Evolutionary conservation across 2,888 invertebrate species (phyloP), one percentile per base, ranked within the genome.

Genomic region (Carabus problematicus): DNA sequence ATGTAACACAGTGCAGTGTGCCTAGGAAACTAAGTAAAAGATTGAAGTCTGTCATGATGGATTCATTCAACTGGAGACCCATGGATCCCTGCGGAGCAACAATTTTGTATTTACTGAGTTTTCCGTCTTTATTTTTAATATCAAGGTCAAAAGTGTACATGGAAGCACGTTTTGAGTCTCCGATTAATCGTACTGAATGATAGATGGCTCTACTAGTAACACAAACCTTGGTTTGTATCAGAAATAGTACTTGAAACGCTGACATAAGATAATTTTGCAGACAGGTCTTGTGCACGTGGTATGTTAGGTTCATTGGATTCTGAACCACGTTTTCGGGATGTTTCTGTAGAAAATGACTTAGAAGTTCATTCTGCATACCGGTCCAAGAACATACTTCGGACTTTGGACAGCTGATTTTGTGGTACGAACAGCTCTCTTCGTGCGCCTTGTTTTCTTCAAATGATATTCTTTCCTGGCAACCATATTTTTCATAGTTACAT

Each of bases 401-500:
- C 14, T 16, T 49, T 49, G 14, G 49, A 49, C 49, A 49, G 8
- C 3, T 12, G 49, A 9, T 16, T 14, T 49, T 9, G 14, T 18
- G 11, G 49, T 49, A 49, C 7, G 14, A 16, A 14, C 49, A 49
- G 9, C 49, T 18, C n/a, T 9, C 12, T 49, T 49, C 49, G 7
- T 49, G 49, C 1, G 49, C n/a, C 7, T n/a, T 2, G 16, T 16
- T 12, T n/a, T 12, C 8, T 49, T 14, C 8, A 49, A 49, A 49
- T 12, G 14, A n/a, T 14, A 49, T 1, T 9, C 4, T n/a, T 18
- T 12, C n/a, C 8, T 14, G 11, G 14, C 49, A 49, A 8, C 49
- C 49, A 49, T 43, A 11, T 49, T 49, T 40, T 11, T 62, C 19
- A 39, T 29, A 19, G 9, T 62, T 62, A 49, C 62, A 62, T 29